phyloP scores from a whole-genome alignment of 2,797 vertebrate species.

The Kryptopterus vitreolus region DNA sequence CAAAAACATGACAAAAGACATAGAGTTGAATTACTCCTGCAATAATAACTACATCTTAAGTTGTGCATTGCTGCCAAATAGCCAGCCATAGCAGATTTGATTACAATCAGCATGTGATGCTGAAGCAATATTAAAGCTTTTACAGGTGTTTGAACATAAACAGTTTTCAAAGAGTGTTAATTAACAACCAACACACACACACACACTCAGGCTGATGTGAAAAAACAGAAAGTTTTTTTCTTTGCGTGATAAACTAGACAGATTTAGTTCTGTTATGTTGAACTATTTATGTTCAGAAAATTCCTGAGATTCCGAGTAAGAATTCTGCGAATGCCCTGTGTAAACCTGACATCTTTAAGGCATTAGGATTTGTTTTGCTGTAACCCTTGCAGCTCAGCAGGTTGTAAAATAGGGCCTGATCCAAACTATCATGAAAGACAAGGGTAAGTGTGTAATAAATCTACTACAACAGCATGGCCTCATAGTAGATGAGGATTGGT shows the following conservation, averaged over 20 bases:
- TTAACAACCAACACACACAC: not conserved
- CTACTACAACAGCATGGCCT: too few species aligned
- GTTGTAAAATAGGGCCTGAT: not conserved
- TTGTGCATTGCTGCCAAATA: conserved; percentile 13
- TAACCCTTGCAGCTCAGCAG: not conserved
- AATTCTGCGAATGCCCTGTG: not conserved
- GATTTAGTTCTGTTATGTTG: not conserved
- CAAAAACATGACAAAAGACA: conserved; percentile 9
- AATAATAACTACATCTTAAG: conserved; percentile 16
- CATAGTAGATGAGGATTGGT: too few species aligned
- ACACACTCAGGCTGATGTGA: too few species aligned
- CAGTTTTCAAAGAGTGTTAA: not conserved
- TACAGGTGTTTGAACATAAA: not conserved
- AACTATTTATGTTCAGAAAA: not conserved
- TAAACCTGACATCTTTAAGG: not conserved
- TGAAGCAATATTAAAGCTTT: not conserved
- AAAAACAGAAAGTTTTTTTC: not conserved
- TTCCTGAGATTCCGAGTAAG: not conserved
- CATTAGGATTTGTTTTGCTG: not conserved
- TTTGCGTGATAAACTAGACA: not conserved
- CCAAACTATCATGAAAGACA: not conserved
- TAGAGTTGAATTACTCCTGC: not conserved
- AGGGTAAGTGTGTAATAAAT: too few species aligned
- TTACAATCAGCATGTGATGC: not conserved
- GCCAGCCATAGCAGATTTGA: not conserved